Evolutionary conservation across 2,888 invertebrate genomes (phyloP).

Genomic region (Leucophenga maculata): DNA sequence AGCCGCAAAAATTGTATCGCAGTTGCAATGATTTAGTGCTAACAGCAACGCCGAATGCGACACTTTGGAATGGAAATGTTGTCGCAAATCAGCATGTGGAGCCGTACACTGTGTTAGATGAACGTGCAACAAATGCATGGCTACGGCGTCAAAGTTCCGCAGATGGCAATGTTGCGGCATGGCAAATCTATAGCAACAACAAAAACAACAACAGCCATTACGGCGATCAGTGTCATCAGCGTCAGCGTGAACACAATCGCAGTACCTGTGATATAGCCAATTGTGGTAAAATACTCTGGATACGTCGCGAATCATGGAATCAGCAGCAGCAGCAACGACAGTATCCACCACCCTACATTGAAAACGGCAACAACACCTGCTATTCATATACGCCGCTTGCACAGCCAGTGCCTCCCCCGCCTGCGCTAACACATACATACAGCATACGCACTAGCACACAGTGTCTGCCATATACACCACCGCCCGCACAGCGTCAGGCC

Average conservation of each 20-base stretch:
- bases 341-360: too few species aligned
- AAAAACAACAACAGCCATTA: slow-evolving; percentile 29
- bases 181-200: slow-evolving; percentile 38
- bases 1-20: slow-evolving; percentile 52
- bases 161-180: slow-evolving; percentile 1
- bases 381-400: slow-evolving; percentile 9
- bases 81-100: slow-evolving; percentile 1
- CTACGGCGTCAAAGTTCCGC: slow-evolving; percentile 17
- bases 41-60: slow-evolving; percentile 32
- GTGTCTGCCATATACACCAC: slow-evolving; percentile 68
- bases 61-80: slow-evolving; percentile 17
- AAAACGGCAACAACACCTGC: not conserved
- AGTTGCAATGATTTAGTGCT: slow-evolving; percentile 60
- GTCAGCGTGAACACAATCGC: slow-evolving; percentile 18
- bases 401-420: slow-evolving; percentile 21
- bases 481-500: slow-evolving; percentile 63
- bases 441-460: slow-evolving; percentile 64
- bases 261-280: slow-evolving; percentile 67
- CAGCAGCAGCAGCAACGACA: slow-evolving; percentile 19
- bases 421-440: slow-evolving; percentile 36
- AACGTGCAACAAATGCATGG: slow-evolving; percentile 15
- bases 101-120: not conserved
- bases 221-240: slow-evolving; percentile 33
- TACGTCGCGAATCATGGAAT: slow-evolving; percentile 54
- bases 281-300: slow-evolving; percentile 70